phyloP scores from a whole-genome alignment of 2,113 vertebrate species.

The Riparia riparia region DNA sequence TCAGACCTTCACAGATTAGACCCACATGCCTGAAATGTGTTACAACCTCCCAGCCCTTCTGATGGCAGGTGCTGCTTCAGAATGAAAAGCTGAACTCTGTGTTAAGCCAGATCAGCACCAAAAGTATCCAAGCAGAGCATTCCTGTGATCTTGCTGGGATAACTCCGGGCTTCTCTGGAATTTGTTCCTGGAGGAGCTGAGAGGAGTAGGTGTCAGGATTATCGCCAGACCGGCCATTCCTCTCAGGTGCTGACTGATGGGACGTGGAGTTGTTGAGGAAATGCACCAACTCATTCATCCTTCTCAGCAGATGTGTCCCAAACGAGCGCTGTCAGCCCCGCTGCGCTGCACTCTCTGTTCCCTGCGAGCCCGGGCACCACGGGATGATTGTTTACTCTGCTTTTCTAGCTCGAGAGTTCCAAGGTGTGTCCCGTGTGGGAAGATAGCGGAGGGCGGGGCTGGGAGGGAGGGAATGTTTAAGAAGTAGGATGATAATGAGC shows the following conservation, averaged over 20 bases:
- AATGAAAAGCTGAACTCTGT: neutral
- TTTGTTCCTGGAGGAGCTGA: neutral
- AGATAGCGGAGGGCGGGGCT: neutral
- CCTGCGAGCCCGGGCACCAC: neutral
- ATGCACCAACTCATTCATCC: neutral
- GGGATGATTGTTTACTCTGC: conserved; percentile 36
- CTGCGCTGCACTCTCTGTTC: conserved; percentile 67
- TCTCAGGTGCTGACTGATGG: neutral
- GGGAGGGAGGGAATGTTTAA: conserved; percentile 5
- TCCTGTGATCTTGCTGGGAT: neutral
- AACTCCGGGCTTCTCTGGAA: neutral
- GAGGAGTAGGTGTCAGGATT: neutral
- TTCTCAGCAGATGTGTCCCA: conserved; percentile 49
- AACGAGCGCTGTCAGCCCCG: conserved; percentile 29
- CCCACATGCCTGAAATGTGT: neutral
- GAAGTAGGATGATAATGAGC: neutral
- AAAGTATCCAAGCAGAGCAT: neutral
- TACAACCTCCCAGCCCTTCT: neutral
- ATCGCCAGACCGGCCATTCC: neutral
- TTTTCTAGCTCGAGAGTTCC: neutral
- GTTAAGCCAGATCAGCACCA: neutral
- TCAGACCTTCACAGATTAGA: neutral
- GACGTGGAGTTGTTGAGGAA: conserved; percentile 15
- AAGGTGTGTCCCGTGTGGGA: conserved; percentile 24
- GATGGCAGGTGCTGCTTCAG: neutral